Evolutionary conservation across 2,113 vertebrate genomes (phyloP).

Genomic region (Phainopepla nitens): DNA sequence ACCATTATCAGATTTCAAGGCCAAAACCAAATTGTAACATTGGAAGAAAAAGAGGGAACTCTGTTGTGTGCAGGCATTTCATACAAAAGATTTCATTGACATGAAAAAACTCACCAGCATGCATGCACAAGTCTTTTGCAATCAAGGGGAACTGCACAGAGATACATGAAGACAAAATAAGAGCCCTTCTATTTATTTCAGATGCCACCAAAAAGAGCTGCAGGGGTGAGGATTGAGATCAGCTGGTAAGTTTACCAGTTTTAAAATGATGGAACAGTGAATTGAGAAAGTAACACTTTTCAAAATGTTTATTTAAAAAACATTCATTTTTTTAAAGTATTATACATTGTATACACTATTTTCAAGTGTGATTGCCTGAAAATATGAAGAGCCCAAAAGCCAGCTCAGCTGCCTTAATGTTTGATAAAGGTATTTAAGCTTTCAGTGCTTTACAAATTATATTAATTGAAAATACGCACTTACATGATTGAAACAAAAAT

Average conservation of each 20-base stretch:
- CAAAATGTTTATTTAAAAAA: neutral
- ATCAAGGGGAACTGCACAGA: neutral
- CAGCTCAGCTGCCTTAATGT: neutral
- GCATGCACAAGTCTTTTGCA: neutral
- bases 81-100: neutral
- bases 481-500: neutral
- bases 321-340: neutral
- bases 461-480: neutral
- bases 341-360: neutral
- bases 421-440: neutral
- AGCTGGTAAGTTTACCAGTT: neutral
- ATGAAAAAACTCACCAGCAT: neutral
- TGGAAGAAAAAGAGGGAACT: neutral
- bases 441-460: neutral
- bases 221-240: neutral
- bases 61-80: neutral
- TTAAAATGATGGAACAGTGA: neutral
- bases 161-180: neutral
- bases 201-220: neutral
- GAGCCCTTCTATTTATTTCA: neutral
- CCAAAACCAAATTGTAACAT: neutral
- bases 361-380: neutral
- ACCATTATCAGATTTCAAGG: neutral
- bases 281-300: neutral
- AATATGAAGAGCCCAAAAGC: neutral